Evolutionary conservation across 1,140 invertebrate species (phyloP), one percentile per base, ranked within the genome.

Genomic region (Drosophila obscura): DNA sequence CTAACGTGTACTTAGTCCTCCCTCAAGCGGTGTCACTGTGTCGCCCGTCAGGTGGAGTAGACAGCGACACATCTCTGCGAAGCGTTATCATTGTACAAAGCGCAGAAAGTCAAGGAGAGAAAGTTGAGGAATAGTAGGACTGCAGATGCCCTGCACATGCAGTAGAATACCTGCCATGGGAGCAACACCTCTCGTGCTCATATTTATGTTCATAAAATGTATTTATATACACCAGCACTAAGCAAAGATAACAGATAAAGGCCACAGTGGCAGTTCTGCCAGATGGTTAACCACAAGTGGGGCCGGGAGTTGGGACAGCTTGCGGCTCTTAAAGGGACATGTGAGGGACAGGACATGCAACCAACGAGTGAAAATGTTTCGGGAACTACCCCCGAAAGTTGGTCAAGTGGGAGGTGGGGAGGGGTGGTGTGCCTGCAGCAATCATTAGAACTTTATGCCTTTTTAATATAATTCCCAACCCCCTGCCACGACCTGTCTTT

Each of bases 401-500:
- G 35, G 11, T 5, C 35, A 39, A 39, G 9, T 39, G 35, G 4
- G 35, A 11, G 8, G 9, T 0, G 8, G 11, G 9, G 35, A 9
- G 26, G 26, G 6, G 6, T 28, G 5, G 26, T 13, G n/a, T 15
- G 26, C 26, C 39, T 22, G 16, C n/a, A 45, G 72, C 16, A 74
- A 50, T 66, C 44, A 73, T 73, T 58, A 49, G 39, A 46, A 67
- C 59, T 56, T 82, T 73, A 82, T 82, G 68, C 48, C 58, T 64
- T 63, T 78, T 71, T 67, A 58, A 78, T 74, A 60, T 60, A 69
- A 58, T 71, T 80, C 50, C 65, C 62, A 48, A 58, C 75, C 77
- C 66, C 15, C 46, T 19, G n/a, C 11, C 22, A 46, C 24, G 7
- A 7, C 4, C n/a, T 11, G 24, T 24, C 8, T 7, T 19, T 9